A percentile compares a stretch with the other conserved stretches of the same genome.
Conservation (phyloP, 1,140 invertebrate species). For the Doryteuthis pealeii region DNA sequence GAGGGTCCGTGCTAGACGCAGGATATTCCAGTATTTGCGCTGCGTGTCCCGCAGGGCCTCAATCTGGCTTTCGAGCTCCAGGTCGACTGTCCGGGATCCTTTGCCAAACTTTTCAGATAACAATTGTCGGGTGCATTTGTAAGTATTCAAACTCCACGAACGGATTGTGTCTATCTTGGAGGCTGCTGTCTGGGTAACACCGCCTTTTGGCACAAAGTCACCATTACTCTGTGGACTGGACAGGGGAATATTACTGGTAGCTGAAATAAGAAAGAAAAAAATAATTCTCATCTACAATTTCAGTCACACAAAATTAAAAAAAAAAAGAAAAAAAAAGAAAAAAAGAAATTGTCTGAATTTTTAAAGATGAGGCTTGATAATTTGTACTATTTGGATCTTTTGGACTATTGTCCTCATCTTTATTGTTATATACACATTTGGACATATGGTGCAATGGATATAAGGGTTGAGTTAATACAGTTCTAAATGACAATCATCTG, state of each 20-base stretch:
- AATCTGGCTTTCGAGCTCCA: slow-evolving; percentile 89
- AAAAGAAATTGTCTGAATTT: no score
- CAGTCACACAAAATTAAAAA: background rate
- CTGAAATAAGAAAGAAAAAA: slow-evolving; percentile 44
- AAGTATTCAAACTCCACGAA: slow-evolving; percentile 96
- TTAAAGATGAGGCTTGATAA: no score
- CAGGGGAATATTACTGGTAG: slow-evolving; percentile 59
- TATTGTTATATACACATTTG: no score
- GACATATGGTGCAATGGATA: no score
- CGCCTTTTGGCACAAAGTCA: slow-evolving; percentile 46
- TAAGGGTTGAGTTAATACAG: no score
- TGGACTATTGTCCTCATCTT: no score
- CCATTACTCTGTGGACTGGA: slow-evolving; percentile 50
- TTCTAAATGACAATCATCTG: no score
- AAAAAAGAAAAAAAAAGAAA: background rate
- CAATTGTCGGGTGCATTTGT: slow-evolving; percentile 93
- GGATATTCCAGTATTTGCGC: slow-evolving; percentile 85
- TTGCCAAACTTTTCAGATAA: slow-evolving; percentile 94
- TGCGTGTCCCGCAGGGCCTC: slow-evolving; percentile 91
- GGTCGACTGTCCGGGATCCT: slow-evolving; percentile 82
- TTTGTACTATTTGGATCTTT: no score
- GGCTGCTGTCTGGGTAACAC: slow-evolving; percentile 43
- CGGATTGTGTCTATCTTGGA: slow-evolving; percentile 78
- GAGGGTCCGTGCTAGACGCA: slow-evolving; percentile 80
- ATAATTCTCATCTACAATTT: slow-evolving; percentile 47